A percentile compares a stretch with the other conserved stretches of the same genome.
Evolutionary conservation across 2,113 vertebrate genomes (phyloP).

Genomic region (Naja naja): DNA sequence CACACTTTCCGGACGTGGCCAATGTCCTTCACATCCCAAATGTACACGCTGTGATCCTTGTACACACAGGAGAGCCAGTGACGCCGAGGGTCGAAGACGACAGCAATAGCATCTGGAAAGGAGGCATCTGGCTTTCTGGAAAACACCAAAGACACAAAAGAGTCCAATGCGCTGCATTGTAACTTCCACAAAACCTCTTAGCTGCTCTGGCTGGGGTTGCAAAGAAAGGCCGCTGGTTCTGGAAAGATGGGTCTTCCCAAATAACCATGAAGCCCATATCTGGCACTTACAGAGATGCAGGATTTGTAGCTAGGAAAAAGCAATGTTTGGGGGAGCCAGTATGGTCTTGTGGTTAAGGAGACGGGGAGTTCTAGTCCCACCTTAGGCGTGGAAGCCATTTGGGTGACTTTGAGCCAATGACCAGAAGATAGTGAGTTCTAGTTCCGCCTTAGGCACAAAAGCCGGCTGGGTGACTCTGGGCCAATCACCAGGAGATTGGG

Average conservation of each 20-base stretch:
- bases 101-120: constrained; percentile 79
- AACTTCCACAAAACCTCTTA: neutral
- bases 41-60: constrained; percentile 86
- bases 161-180: neutral
- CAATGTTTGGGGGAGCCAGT: neutral
- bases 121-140: constrained; percentile 52
- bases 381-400: too few relatives aligned
- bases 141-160: constrained; percentile 40
- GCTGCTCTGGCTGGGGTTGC: neutral
- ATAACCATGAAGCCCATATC: neutral
- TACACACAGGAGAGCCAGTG: constrained; percentile 81
- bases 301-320: neutral
- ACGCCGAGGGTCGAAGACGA: constrained; percentile 75
- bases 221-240: neutral
- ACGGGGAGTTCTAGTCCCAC: too few relatives aligned
- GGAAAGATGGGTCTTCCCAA: neutral
- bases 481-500: too few relatives aligned
- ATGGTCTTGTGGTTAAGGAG: neutral
- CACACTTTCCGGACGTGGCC: constrained; percentile 70
- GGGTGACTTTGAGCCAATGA: too few relatives aligned
- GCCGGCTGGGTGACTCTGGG: too few relatives aligned
- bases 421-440: too few relatives aligned
- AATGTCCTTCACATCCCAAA: constrained; percentile 81
- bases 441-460: too few relatives aligned
- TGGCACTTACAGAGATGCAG: neutral